A percentile compares a stretch with the other conserved stretches of the same genome.
Evolutionary conservation across 2,797 vertebrate species (phyloP).

Genomic region (Sparidentex hasta): DNA sequence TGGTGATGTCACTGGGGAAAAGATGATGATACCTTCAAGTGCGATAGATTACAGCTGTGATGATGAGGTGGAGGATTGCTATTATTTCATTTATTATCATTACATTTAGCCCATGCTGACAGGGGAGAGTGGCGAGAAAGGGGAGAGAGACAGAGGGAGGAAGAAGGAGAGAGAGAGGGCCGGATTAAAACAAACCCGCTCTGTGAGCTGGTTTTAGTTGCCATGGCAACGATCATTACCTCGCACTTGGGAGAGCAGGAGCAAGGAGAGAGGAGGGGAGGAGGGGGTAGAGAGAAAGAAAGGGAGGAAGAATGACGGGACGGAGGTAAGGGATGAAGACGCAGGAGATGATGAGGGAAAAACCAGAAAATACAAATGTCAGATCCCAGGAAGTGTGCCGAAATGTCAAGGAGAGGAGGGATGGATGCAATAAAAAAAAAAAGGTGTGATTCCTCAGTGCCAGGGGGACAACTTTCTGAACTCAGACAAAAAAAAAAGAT

Average conservation of each 20-base stretch:
- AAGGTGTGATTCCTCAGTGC: slow-evolving; percentile 49
- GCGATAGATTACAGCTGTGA: slow-evolving; percentile 79
- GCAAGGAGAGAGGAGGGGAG: slow-evolving; percentile 71
- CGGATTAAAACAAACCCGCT: slow-evolving; percentile 88
- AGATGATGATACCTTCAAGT: slow-evolving; percentile 75
- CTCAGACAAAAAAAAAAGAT: slow-evolving; percentile 54
- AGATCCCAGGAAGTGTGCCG: slow-evolving; percentile 59
- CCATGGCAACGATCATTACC: slow-evolving; percentile 90
- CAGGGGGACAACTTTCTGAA: slow-evolving; percentile 74
- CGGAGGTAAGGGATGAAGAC: slow-evolving; percentile 70
- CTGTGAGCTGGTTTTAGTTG: slow-evolving; percentile 89
- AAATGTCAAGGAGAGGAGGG: slow-evolving; percentile 67
- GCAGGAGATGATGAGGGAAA: slow-evolving; percentile 46
- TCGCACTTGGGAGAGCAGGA: slow-evolving; percentile 88
- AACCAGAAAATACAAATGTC: slow-evolving; percentile 66
- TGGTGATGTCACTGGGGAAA: slow-evolving; percentile 71
- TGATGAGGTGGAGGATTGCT: slow-evolving; percentile 79
- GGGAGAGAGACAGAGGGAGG: slow-evolving; percentile 48
- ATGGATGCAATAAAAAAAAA: slow-evolving; percentile 11
- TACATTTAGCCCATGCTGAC: slow-evolving; percentile 81
- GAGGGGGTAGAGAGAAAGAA: not conserved
- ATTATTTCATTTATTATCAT: slow-evolving; percentile 85
- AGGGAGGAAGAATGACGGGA: slow-evolving; percentile 66
- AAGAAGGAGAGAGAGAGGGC: slow-evolving; percentile 70
- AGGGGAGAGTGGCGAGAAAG: slow-evolving; percentile 63